Conservation (phyloP, 2,888 invertebrate species). For the Biston stratarius region DNA sequence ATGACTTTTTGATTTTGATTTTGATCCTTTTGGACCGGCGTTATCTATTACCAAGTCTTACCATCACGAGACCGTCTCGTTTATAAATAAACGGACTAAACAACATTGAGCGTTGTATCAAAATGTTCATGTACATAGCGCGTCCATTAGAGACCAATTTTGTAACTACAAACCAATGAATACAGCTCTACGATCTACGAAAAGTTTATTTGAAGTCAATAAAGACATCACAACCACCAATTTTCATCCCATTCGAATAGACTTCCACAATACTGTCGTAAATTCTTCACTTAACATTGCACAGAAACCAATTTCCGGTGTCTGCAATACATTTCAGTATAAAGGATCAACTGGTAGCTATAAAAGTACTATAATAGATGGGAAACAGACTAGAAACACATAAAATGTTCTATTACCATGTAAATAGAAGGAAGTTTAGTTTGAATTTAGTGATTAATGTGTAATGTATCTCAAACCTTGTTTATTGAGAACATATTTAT, state of each 20-base stretch:
- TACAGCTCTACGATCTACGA: not conserved
- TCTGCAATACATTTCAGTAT: slow-evolving; percentile 14
- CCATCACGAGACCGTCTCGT: too few relatives aligned
- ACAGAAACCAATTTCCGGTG: slow-evolving; percentile 27
- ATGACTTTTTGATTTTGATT: too few relatives aligned
- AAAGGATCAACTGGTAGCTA: slow-evolving; percentile 8
- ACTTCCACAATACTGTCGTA: slow-evolving; percentile 8
- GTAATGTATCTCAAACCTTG: too few relatives aligned
- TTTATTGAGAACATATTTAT: too few relatives aligned
- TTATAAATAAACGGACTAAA: too few relatives aligned
- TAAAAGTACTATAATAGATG: slow-evolving; percentile 8
- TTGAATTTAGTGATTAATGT: not conserved
- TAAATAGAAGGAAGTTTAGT: slow-evolving; percentile 1
- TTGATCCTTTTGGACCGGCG: too few relatives aligned
- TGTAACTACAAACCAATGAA: too few relatives aligned
- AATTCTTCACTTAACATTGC: slow-evolving; percentile 19
- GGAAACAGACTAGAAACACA: slow-evolving; percentile 4
- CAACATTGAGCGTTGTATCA: too few relatives aligned
- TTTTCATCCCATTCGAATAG: slow-evolving; percentile 1
- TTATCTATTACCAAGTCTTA: too few relatives aligned
- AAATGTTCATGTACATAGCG: too few relatives aligned
- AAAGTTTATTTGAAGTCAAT: slow-evolving; percentile 6
- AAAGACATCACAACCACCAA: slow-evolving; percentile 2
- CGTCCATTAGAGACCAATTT: too few relatives aligned
- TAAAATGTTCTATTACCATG: slow-evolving; percentile 7